These are phyloP conservation scores for Antheraea mylitta DNA, from an alignment of 1,140 invertebrate genomes.

Conservation along the genomic window DNA sequence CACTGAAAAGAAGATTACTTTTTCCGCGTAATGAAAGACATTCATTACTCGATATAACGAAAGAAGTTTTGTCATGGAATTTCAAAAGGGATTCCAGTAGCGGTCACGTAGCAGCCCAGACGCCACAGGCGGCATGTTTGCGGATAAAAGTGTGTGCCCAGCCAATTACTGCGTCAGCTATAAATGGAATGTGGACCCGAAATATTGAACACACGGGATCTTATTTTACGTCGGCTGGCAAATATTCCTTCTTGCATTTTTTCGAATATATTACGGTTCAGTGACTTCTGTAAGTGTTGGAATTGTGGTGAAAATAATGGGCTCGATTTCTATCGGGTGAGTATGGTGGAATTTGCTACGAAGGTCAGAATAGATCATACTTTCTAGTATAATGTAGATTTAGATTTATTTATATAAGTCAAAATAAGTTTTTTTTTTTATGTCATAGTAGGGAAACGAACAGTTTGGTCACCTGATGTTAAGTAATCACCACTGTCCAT, in stretches of 20 bases:
- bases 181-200: slow-evolving; percentile 17
- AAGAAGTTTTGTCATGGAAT: slow-evolving; percentile 7
- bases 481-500: too few species aligned
- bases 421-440: too few species aligned
- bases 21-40: slow-evolving; percentile 14
- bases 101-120: slow-evolving; percentile 9
- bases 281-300: slow-evolving; percentile 10
- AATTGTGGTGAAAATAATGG: not conserved
- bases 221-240: slow-evolving; percentile 2
- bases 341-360: not conserved
- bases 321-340: slow-evolving; percentile 9
- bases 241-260: slow-evolving; percentile 13
- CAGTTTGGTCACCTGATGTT: too few species aligned
- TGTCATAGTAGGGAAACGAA: too few species aligned
- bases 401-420: too few species aligned
- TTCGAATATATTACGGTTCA: slow-evolving; percentile 14
- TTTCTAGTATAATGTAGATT: not conserved
- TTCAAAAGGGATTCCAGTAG: slow-evolving; percentile 10
- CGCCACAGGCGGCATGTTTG: slow-evolving; percentile 13
- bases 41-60: slow-evolving; percentile 15
- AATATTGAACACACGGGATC: slow-evolving; percentile 13
- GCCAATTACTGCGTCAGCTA: slow-evolving; percentile 25
- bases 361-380: not conserved
- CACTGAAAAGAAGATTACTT: slow-evolving; percentile 6
- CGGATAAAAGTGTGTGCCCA: slow-evolving; percentile 16